A percentile compares a stretch with the other conserved stretches of the same genome.
These are phyloP conservation scores for Diglossa cyanea DNA, from an alignment of 2,797 vertebrate genomes.

Conservation along the genomic window DNA sequence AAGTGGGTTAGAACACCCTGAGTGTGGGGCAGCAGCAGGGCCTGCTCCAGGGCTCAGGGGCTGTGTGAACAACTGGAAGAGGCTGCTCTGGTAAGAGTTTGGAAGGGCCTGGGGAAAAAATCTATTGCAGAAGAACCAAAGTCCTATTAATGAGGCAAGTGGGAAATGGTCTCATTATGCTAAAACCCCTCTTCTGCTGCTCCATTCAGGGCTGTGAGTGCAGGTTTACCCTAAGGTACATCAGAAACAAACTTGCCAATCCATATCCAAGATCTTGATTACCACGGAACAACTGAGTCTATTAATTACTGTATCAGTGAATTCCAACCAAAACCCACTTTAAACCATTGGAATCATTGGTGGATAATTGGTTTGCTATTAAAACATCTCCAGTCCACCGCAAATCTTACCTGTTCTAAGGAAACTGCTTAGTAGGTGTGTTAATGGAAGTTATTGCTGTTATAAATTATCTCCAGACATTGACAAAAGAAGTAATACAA, in stretches of 20 bases:
- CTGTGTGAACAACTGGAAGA: not conserved
- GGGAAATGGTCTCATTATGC: not conserved
- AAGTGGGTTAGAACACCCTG: not conserved
- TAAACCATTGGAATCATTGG: slow-evolving; percentile 32
- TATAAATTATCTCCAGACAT: slow-evolving; percentile 61
- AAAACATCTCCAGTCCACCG: not conserved
- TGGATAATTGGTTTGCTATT: slow-evolving; percentile 66
- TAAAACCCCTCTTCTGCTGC: not conserved
- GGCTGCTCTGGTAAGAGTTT: not conserved
- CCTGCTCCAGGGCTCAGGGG: not conserved
- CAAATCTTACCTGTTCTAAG: slow-evolving; percentile 57
- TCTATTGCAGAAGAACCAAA: not conserved
- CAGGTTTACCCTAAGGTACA: not conserved
- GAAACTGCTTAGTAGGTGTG: slow-evolving; percentile 51
- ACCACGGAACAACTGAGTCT: not conserved
- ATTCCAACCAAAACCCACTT: slow-evolving; percentile 54
- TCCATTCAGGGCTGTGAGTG: not conserved
- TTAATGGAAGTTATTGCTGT: slow-evolving; percentile 40
- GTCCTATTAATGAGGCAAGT: not conserved
- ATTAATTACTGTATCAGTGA: slow-evolving; percentile 33
- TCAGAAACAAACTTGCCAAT: not conserved
- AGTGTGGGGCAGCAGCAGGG: not conserved
- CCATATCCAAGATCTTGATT: not conserved
- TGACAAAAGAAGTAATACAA: slow-evolving; percentile 60
- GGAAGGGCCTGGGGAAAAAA: not conserved